A percentile compares a stretch with the other conserved stretches of the same genome.
Conservation (phyloP, 2,797 vertebrate species). For the Propithecus deckenii region DNA sequence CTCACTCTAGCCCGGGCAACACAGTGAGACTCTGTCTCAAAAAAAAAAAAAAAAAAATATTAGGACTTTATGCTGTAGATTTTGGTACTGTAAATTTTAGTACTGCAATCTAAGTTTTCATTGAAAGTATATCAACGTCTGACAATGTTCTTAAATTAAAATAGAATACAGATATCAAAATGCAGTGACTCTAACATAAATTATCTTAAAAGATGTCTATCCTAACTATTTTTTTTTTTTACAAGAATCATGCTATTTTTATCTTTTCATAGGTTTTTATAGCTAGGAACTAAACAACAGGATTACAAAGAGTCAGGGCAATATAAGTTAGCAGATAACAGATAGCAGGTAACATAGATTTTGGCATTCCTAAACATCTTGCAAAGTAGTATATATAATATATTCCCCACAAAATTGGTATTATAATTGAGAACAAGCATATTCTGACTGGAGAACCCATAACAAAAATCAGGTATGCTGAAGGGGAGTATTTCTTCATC, state of each 20-base stretch:
- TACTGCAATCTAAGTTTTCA: background rate
- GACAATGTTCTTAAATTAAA: conserved; percentile 12
- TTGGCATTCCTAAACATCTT: conserved; percentile 16
- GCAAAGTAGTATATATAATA: background rate
- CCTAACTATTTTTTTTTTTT: background rate
- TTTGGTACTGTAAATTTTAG: background rate
- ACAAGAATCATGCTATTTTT: background rate
- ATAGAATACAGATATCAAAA: background rate
- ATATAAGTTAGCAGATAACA: background rate
- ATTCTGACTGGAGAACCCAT: background rate
- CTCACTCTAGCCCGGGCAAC: too few species aligned
- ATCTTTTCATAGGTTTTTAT: background rate
- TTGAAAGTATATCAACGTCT: background rate
- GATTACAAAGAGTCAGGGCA: background rate
- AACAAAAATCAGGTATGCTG: background rate
- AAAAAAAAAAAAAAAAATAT: too few species aligned
- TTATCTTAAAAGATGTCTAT: conserved; percentile 22
- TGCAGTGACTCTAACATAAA: background rate
- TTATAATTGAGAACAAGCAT: background rate
- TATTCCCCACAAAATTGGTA: background rate
- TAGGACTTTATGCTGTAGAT: too few species aligned
- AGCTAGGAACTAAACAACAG: background rate
- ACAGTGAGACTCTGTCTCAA: too few species aligned
- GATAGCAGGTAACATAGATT: background rate
- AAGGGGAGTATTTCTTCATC: background rate